A percentile compares a stretch with the other conserved stretches of the same genome.
These are phyloP conservation scores for Lindbergichthys nudifrons DNA, from an alignment of 2,797 vertebrate genomes.

Conservation along the genomic window DNA sequence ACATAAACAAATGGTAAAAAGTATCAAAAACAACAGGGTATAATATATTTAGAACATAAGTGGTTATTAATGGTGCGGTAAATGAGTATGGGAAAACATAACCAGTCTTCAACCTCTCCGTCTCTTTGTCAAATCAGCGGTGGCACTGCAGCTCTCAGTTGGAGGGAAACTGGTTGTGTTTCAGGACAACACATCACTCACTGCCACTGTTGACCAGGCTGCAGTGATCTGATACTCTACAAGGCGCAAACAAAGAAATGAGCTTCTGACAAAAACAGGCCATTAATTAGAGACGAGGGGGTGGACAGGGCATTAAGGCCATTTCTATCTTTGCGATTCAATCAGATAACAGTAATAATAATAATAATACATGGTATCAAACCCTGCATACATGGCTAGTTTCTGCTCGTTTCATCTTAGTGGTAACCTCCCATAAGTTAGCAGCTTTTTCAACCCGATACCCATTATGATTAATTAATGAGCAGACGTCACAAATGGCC, in stretches of 20 bases:
- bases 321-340: background rate
- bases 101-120: background rate
- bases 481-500: conserved; percentile 69
- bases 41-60: background rate
- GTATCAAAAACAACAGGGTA: background rate
- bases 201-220: conserved; percentile 31
- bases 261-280: conserved; percentile 24
- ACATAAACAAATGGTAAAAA: background rate
- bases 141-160: conserved; percentile 23
- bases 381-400: background rate
- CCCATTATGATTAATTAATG: conserved; percentile 81
- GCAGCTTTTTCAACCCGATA: conserved; percentile 68
- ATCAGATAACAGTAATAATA: background rate
- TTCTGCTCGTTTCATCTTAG: conserved; percentile 31
- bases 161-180: conserved; percentile 58
- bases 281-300: conserved; percentile 24
- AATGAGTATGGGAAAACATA: conserved; percentile 1
- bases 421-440: conserved; percentile 34
- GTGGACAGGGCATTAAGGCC: background rate
- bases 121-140: conserved; percentile 24
- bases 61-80: conserved; percentile 2
- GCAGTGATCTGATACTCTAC: conserved; percentile 58
- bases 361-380: background rate
- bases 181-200: conserved; percentile 57
- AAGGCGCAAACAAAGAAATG: conserved; percentile 39